These are phyloP conservation scores for Dioctria rufipes DNA, from an alignment of 2,888 invertebrate genomes.

Conservation along the genomic window DNA sequence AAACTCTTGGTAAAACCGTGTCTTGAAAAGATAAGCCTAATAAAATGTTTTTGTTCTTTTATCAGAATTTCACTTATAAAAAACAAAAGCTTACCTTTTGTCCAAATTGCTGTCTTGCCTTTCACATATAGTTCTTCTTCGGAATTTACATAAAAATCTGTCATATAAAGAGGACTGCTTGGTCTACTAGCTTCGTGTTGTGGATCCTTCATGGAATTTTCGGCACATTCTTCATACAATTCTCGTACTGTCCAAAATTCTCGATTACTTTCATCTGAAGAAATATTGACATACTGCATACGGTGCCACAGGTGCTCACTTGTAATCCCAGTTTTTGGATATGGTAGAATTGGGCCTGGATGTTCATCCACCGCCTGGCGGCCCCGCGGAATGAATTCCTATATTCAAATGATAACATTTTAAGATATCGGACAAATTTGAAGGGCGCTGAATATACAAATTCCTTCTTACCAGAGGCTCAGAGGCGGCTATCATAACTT, in stretches of 20 bases:
- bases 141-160: slow-evolving; percentile 71
- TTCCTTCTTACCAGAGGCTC: slow-evolving; percentile 82
- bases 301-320: slow-evolving; percentile 80
- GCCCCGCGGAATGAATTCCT: slow-evolving; percentile 93
- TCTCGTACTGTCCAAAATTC: slow-evolving; percentile 77
- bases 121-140: slow-evolving; percentile 93
- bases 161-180: slow-evolving; percentile 64
- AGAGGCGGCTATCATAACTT: slow-evolving; percentile 91
- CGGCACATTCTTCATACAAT: slow-evolving; percentile 64
- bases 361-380: slow-evolving; percentile 84
- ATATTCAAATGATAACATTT: slow-evolving; percentile 50
- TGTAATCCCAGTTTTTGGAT: slow-evolving; percentile 69
- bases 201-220: slow-evolving; percentile 18
- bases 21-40: slow-evolving; percentile 63
- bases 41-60: neutral
- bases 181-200: slow-evolving; percentile 42
- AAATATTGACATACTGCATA: slow-evolving; percentile 83
- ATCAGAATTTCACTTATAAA: no score
- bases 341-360: slow-evolving; percentile 78
- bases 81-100: slow-evolving; percentile 73
- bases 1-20: slow-evolving; percentile 68
- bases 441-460: neutral
- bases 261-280: slow-evolving; percentile 72
- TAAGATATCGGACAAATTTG: neutral
- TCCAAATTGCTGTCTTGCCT: slow-evolving; percentile 89